Base-by-base conservation (phyloP, 2,888 invertebrate species). In the Hirtodrosophila alboralis region DNA sequence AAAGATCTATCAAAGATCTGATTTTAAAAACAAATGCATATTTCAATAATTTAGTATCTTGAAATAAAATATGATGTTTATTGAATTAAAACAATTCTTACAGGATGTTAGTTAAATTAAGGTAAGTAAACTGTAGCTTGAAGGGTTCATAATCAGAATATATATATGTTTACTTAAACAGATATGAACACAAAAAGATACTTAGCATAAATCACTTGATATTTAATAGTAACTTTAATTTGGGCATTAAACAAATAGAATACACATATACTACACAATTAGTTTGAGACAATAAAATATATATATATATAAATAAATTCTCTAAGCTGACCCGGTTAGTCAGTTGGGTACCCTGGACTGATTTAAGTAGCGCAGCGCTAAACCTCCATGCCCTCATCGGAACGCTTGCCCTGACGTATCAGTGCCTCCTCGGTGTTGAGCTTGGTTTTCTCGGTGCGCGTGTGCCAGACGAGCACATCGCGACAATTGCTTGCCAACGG, bases 391-490 rank as follows among this genome's bases (percentile, higher is more conserved):
- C 92, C 92, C 6, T 83, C 79, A 77, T 94, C 92, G 0, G 95
- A 94, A 26, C 88, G 91, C 58, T 87, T 81, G 13, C 93, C 93
- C 62, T 91, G 91, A 49, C 91, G 92, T 36, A 86, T 70, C 75
- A 92, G 87, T 83, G 93, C 89, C 86, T 91, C 91, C 91, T 96
- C 95, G 89, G 95, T 92, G 79, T 92, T 92, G 51, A 98, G 92
- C 38, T 94, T 93, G 0, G 98, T 95, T 79, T 95, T 94, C 89
- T 98, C 97, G 0, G 99, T 98, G 84, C 98, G 93, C 2, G 99
- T 99, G 88, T 99, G 99, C 99, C 99, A 99, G 0, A 99, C 99
- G 64, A 96, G 95, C n/a, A 99, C 96, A 91, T 97, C 96, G 0
- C 96, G 95, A 86, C 98, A 99, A 74, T 94, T 93, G 70, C 96